phyloP scores from a whole-genome alignment of 2,113 vertebrate genomes.

The Gnathonemus longibarbis region DNA sequence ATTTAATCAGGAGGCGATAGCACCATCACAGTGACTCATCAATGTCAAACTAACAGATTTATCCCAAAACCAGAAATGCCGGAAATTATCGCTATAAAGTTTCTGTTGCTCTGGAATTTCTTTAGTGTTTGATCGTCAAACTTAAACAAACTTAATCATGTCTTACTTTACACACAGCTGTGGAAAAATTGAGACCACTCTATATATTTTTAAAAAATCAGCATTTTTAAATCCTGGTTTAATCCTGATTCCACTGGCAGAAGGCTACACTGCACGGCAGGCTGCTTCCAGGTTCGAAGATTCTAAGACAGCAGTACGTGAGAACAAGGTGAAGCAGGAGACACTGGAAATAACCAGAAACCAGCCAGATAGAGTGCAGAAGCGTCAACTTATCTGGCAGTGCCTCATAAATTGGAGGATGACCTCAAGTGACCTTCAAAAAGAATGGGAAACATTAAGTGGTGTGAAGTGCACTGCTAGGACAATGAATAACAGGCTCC shows the following conservation, averaged over 20 bases:
- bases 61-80: neutral
- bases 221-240: too few species aligned
- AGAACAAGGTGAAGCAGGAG: too few species aligned
- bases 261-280: too few species aligned
- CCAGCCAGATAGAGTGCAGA: neutral
- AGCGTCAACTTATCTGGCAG: neutral
- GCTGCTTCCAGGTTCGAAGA: too few species aligned
- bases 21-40: neutral
- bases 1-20: neutral
- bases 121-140: neutral
- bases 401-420: neutral
- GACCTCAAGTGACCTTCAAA: neutral
- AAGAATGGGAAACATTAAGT: neutral
- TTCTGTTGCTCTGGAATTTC: neutral
- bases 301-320: too few species aligned
- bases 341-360: too few species aligned
- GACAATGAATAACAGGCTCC: neutral
- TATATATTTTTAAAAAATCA: too few species aligned
- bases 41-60: neutral
- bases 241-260: too few species aligned
- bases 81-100: neutral
- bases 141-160: neutral
- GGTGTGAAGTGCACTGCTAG: neutral
- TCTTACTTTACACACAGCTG: neutral
- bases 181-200: too few species aligned